Evolutionary conservation across 2,113 vertebrate species (phyloP).

Genomic region (Apodemus speciosus): DNA sequence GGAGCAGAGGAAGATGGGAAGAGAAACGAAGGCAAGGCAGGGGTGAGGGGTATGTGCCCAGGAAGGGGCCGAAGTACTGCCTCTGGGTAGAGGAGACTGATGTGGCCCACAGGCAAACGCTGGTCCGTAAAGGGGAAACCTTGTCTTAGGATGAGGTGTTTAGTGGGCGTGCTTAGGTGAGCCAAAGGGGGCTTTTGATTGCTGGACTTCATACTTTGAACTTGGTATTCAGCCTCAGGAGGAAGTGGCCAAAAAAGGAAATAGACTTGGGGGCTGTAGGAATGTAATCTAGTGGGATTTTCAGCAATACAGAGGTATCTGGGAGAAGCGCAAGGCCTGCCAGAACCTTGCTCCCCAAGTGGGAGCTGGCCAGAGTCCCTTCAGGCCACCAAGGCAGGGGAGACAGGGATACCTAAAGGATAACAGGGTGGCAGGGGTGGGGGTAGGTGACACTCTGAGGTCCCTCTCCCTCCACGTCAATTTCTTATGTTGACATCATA

Average conservation of each 20-base stretch:
- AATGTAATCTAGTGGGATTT: neutral
- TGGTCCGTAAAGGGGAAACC: neutral
- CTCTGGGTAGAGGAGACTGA: neutral
- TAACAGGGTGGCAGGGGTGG: neutral
- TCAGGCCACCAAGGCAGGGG: neutral
- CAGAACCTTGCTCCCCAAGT: neutral
- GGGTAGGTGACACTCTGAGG: neutral
- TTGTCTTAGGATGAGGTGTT: neutral
- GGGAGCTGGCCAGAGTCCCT: neutral
- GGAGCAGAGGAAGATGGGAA: neutral
- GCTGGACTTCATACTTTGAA: neutral
- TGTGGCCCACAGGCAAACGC: neutral
- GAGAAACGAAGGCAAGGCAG: neutral
- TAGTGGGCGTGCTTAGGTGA: neutral
- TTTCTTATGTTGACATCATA: neutral
- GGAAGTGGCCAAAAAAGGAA: neutral
- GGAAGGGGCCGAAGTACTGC: neutral
- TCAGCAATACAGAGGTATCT: neutral
- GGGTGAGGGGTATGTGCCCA: neutral
- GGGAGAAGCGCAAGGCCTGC: neutral
- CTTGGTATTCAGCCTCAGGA: neutral
- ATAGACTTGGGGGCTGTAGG: neutral
- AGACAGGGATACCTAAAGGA: neutral
- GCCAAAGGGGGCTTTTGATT: neutral
- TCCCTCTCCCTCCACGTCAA: neutral